Conservation (phyloP, 2,113 vertebrate species). For the mouse (Mus musculus) region DNA sequence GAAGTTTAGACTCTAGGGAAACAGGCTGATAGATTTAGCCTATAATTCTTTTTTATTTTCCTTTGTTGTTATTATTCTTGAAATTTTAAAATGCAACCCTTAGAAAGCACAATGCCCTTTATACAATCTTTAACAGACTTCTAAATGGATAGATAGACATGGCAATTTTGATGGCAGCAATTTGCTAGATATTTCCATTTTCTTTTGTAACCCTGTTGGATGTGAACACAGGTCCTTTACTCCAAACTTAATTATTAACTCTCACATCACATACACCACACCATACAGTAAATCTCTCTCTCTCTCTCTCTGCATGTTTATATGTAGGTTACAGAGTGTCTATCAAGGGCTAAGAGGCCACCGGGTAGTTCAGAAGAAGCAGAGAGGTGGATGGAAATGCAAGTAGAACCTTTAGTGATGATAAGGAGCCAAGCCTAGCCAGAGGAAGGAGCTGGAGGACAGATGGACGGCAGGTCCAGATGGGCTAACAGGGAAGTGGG, state of each 20-base stretch:
- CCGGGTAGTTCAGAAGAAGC: not conserved
- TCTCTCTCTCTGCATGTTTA: not conserved
- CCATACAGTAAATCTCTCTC: not conserved
- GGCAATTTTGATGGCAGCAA: not conserved
- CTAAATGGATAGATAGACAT: not conserved
- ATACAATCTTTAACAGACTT: conserved; percentile 26
- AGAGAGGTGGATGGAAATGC: no score
- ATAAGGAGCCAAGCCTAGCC: not conserved
- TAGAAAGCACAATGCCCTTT: not conserved
- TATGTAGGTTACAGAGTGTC: not conserved
- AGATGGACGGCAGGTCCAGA: no score
- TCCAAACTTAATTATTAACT: not conserved
- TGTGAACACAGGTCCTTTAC: not conserved
- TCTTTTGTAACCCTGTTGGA: not conserved
- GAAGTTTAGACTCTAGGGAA: not conserved
- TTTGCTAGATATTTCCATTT: not conserved
- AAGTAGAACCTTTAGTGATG: not conserved
- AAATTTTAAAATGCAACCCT: not conserved
- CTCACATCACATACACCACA: not conserved
- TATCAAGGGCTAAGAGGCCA: not conserved
- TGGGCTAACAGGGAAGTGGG: no score
- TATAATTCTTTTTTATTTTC: not conserved
- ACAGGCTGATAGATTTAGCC: not conserved
- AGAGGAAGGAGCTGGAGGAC: not conserved
- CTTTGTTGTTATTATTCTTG: not conserved